phyloP scores from a whole-genome alignment of 2,888 invertebrate genomes.

The Synanthedon vespiformis region DNA sequence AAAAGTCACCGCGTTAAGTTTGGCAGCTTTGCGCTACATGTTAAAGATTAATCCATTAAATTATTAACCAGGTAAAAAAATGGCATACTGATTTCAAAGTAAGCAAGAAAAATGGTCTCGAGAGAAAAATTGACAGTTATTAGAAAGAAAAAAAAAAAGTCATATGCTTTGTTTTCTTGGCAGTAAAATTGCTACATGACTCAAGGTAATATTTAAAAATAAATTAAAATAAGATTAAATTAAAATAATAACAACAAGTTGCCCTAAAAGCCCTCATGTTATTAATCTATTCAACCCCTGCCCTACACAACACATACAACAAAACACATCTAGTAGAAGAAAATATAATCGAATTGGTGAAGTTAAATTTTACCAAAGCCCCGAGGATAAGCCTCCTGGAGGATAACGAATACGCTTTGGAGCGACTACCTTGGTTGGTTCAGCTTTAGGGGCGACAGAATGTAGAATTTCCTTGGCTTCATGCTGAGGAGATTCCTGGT shows the following conservation, averaged over 20 bases:
- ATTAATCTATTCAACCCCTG: conserved; percentile 13
- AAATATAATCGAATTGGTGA: conserved; percentile 13
- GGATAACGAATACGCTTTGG: conserved; percentile 71
- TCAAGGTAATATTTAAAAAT: no score
- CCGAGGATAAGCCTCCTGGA: conserved; percentile 76
- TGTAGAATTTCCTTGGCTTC: conserved; percentile 7
- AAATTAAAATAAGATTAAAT: no score
- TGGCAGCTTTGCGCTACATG: no score
- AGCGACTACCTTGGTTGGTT: conserved; percentile 23
- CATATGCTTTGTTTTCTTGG: no score
- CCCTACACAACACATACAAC: conserved; percentile 19
- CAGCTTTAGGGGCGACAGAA: conserved; percentile 11
- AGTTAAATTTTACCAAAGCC: conserved; percentile 68
- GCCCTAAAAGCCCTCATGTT: no score
- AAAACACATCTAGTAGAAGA: conserved; percentile 1
- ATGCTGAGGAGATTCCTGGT: conserved; percentile 15
- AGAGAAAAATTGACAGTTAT: conserved; percentile 20
- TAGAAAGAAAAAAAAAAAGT: not conserved
- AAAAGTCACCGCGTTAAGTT: no score
- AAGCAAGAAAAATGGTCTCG: conserved; percentile 13
- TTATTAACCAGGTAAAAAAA: conserved; percentile 1
- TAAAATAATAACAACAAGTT: no score
- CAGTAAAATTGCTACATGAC: no score
- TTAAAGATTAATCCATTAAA: no score
- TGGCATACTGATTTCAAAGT: conserved; percentile 16